Conservation (phyloP, 2,113 vertebrate species). For the Ictalurus furcatus region DNA sequence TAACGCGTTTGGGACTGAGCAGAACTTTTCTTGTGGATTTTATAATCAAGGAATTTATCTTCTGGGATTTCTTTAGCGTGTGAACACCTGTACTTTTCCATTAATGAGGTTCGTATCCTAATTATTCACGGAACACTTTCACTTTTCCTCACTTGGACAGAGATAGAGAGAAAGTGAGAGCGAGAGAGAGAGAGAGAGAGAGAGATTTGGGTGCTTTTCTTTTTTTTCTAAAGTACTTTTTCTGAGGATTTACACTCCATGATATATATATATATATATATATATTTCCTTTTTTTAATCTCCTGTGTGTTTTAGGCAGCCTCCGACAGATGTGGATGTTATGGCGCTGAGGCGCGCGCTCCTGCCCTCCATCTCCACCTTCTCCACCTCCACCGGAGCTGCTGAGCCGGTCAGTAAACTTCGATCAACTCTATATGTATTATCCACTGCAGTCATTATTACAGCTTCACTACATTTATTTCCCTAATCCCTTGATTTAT, state of each 20-base stretch:
- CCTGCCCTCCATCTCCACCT: slow-evolving; percentile 90
- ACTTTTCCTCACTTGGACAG: not conserved
- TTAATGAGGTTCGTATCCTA: slow-evolving; percentile 41
- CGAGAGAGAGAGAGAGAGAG: not conserved
- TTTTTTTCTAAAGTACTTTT: not conserved
- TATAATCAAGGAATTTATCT: not conserved
- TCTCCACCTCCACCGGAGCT: slow-evolving; percentile 82
- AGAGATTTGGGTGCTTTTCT: not conserved
- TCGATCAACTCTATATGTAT: not conserved
- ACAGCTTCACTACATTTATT: not conserved
- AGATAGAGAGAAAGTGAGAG: not conserved
- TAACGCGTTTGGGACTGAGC: slow-evolving; percentile 11
- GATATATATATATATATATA: too few relatives aligned
- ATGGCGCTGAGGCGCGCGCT: slow-evolving; percentile 93
- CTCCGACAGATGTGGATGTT: slow-evolving; percentile 84
- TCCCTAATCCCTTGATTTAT: not conserved
- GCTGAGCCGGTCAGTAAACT: slow-evolving; percentile 44
- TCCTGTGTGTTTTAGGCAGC: slow-evolving; percentile 77
- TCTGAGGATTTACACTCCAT: not conserved
- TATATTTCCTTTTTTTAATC: not conserved
- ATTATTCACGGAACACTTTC: not conserved
- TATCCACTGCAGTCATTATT: not conserved
- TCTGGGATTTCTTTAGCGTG: not conserved
- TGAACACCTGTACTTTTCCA: slow-evolving; percentile 52
- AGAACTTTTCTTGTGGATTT: slow-evolving; percentile 14